phyloP scores from a whole-genome alignment of 2,113 vertebrate species.

The Syngnathus floridae region DNA sequence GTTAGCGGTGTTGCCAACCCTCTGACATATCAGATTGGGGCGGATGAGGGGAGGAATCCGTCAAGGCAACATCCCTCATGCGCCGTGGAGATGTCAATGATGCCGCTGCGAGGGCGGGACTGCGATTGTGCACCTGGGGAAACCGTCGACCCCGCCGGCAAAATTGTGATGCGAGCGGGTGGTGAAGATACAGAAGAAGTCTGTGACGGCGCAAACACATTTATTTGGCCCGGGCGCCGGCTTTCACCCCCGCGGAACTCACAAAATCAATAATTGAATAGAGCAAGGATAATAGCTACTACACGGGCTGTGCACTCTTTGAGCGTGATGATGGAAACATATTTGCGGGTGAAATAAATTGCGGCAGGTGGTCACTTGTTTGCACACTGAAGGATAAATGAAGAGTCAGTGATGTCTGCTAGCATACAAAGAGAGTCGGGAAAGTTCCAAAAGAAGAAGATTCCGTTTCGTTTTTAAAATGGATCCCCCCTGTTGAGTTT shows the following conservation, averaged over 20 bases:
- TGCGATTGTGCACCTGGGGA: not conserved
- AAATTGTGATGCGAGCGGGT: conserved; percentile 9
- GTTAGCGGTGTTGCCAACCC: conserved; percentile 22
- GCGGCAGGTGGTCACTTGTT: conserved; percentile 33
- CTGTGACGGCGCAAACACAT: conserved; percentile 52
- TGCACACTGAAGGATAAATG: conserved; percentile 37
- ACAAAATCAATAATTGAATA: conserved; percentile 65
- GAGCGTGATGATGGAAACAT: conserved; percentile 42
- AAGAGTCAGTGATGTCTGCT: not conserved
- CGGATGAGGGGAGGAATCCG: conserved; percentile 6
- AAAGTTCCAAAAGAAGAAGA: not conserved
- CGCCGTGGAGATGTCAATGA: conserved; percentile 23
- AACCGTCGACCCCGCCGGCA: conserved; percentile 12
- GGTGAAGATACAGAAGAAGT: conserved; percentile 36
- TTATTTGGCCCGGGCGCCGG: conserved; percentile 50
- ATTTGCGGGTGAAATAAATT: conserved; percentile 59
- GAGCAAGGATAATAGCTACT: conserved; percentile 59
- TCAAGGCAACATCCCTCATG: conserved; percentile 16
- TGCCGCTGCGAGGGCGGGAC: conserved; percentile 12
- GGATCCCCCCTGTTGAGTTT: no score
- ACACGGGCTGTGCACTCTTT: conserved; percentile 38
- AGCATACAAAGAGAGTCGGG: conserved; percentile 5
- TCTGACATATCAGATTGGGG: conserved; percentile 32
- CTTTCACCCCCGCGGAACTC: conserved; percentile 51
- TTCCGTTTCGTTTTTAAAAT: no score